These are phyloP conservation scores for Sebastes variabilis DNA, from an alignment of 2,797 vertebrate species.

Conservation along the genomic window DNA sequence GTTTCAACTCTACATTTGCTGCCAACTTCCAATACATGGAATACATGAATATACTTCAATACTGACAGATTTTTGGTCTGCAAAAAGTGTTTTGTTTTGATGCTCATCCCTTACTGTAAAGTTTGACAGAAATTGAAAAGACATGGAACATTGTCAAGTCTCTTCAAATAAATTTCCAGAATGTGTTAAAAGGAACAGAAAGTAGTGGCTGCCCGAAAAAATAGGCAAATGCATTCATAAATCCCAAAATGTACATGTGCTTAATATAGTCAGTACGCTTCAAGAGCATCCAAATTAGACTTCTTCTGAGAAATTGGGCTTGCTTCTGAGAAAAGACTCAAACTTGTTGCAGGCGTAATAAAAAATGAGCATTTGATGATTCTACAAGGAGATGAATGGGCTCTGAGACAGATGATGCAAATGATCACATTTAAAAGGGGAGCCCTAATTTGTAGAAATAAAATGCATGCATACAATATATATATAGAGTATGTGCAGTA, in stretches of 20 bases:
- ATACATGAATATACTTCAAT: not conserved
- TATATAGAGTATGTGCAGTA: not conserved
- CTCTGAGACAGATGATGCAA: conserved; percentile 29
- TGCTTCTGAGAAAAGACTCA: conserved; percentile 14
- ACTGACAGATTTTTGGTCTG: not conserved
- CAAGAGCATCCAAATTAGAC: conserved; percentile 30
- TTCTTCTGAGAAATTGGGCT: conserved; percentile 20
- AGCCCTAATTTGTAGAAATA: conserved; percentile 10
- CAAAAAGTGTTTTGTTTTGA: not conserved
- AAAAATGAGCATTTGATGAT: conserved; percentile 31
- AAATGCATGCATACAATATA: not conserved
- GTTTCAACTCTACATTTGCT: not conserved
- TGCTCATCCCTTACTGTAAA: not conserved
- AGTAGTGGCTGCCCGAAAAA: not conserved
- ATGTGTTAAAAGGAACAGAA: not conserved
- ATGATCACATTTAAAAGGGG: conserved; percentile 19
- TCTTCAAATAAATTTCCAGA: not conserved
- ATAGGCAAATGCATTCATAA: conserved; percentile 17
- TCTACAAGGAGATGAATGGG: conserved; percentile 22
- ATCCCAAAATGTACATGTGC: conserved; percentile 19
- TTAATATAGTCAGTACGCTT: not conserved
- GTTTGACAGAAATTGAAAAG: not conserved
- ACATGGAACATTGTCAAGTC: not conserved
- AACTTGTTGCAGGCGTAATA: conserved; percentile 7
- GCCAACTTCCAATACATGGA: not conserved